Evolutionary conservation across 35 echinoderm and acorn worm genomes (phyloP), one percentile per base, ranked within the genome.

Genomic region (Apostichopus japonicus): DNA sequence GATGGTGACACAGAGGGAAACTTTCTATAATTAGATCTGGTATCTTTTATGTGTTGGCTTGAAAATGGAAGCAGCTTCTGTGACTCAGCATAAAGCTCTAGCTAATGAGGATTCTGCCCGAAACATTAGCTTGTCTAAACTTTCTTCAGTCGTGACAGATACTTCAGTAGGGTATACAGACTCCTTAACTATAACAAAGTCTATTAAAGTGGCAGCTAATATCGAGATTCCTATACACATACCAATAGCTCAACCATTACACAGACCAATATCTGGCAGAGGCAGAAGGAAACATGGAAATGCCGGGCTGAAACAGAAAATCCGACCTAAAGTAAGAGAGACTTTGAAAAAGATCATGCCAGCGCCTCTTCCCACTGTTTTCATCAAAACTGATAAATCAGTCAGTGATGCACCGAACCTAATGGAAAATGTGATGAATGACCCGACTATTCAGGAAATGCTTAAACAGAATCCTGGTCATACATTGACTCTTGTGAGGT

Each of bases 391-490:
- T 8, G 19, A 27, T 3, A 89, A 89, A 10, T 72, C 61, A 3
- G 17, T 73, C 6, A 73, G 5, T 11, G 86, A 67, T 33, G 7
- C 27, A n/a, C 86, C 56, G 2, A 67, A 89, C 63, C 16, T 73
- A 10, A 89, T 89, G 86, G 86, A 72, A 63, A 73, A 89, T 33
- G 86, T 89, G 7, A 67, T 89, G 86, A 89, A 73, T 54, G 86
- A 89, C 27, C 86, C 86, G 1, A 89, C 61, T 7, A 89, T 89
- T 21, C 86, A 89, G 24, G 86, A 89, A 63, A 89, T 89, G 86
- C 86, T 89, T 4, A 89, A 89, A 27, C 86, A 89, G 86, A 89
- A 89, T 63, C 86, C 86, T 53, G 86, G 86, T n/a, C 86, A 89
- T 13, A 89, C 86, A 11, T 63, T 89, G 16, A 89, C 86, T 24